Evolutionary conservation across 2,797 vertebrate genomes (phyloP), one percentile per base, ranked within the genome.

Genomic region (Ctenopoma multispine): DNA sequence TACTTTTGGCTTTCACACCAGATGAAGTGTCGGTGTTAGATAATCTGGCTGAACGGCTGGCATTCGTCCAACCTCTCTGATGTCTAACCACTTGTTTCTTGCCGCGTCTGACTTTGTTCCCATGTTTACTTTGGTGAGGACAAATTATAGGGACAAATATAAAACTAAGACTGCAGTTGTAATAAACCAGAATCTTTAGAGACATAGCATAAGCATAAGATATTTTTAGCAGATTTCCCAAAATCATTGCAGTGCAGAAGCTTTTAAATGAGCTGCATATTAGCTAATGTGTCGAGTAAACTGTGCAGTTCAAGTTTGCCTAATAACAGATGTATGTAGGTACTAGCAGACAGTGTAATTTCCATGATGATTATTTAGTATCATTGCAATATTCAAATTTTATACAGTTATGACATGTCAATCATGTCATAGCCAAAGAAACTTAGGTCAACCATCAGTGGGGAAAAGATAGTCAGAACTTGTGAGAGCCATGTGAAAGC

Each of bases 401-500:
- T 3, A 13, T 38, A 13, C 36, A 4, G 12, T 2, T 38, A 13
- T 38, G 36, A 4, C 20, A 12, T 29, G 17, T 6, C 51, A 55
- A 7, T 50, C 29, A 7, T 31, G 24, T 4, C 7, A 14, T 1
- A 8, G 51, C 44, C 21, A 49, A 51, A 53, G 27, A 36, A 56
- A 68, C 9, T 5, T 4, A 38, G 51, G 54, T 72, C 58, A 55
- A 3, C 7, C 63, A 18, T 69, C 60, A 47, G 44, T 27, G 50
- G 63, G 51, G 27, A 27, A 63, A 77, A 47, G 60, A 80, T 71
- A 15, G 44, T 49, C 24, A 62, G 60, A n/a, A 61, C 62, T 57
- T 78, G 48, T 67, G 54, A 67, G 72, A 55, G 60, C 47, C 38
- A 23, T 61, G 72, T 71, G 62, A 62, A 3, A 69, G 72, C 60